A percentile compares a stretch with the other conserved stretches of the same genome.
Evolutionary conservation across 2,888 invertebrate genomes (phyloP).

Genomic region (Cyclophora albipunctata): DNA sequence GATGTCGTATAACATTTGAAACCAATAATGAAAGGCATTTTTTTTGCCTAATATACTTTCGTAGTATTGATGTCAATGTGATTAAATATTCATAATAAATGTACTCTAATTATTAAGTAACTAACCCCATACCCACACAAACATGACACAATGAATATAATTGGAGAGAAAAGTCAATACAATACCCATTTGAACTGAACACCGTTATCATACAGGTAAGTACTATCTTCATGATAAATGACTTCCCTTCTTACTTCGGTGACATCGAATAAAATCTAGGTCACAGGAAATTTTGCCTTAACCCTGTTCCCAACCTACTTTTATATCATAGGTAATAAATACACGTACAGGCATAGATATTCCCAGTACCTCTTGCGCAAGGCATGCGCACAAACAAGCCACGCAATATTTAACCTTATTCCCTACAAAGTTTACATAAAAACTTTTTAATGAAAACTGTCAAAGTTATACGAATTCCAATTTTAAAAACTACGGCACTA

Average conservation of each 20-base stretch:
- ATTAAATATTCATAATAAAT: no score
- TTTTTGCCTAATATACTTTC: no score
- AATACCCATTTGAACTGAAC: no score
- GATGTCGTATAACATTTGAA: no score
- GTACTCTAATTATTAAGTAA: no score
- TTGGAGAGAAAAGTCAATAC: no score
- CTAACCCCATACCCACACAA: no score
- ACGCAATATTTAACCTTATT: constrained; percentile 34
- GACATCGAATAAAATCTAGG: constrained; percentile 46
- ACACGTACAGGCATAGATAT: constrained; percentile 16
- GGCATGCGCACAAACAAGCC: constrained; percentile 49
- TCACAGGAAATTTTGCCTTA: constrained; percentile 48
- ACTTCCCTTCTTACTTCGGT: constrained; percentile 21
- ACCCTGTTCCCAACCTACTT: constrained; percentile 22
- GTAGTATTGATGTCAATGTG: no score
- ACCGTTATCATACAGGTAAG: no score
- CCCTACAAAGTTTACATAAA: constrained; percentile 33
- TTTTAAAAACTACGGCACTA: constrained; percentile 9
- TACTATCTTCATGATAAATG: constrained; percentile 26
- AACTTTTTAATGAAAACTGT: constrained; percentile 35
- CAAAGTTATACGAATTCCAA: constrained; percentile 22
- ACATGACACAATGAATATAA: no score
- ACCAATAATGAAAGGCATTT: no score
- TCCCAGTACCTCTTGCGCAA: constrained; percentile 56
- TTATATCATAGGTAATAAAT: constrained; percentile 16